A percentile compares a stretch with the other conserved stretches of the same genome.
Evolutionary conservation across 2,888 invertebrate genomes (phyloP).

Genomic region (Peribatodes rhomboidaria): DNA sequence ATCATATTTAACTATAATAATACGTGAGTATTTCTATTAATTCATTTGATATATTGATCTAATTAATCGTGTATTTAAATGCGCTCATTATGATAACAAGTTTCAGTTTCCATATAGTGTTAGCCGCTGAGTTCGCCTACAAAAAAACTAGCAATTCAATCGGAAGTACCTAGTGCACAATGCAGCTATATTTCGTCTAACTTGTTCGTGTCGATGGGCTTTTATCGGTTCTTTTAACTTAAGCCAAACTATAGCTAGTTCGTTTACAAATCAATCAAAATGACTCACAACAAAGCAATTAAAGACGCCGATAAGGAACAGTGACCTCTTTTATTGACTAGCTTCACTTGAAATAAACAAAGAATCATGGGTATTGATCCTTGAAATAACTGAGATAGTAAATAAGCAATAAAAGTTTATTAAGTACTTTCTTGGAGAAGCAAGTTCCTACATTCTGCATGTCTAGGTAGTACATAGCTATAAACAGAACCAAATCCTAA

Average conservation of each 20-base stretch:
- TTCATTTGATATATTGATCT: neutral
- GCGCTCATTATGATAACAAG: too few relatives aligned
- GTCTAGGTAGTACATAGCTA: too few relatives aligned
- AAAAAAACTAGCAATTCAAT: too few relatives aligned
- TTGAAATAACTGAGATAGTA: neutral
- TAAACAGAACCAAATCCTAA: too few relatives aligned
- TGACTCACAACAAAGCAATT: conserved; percentile 19
- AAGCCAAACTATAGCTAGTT: neutral
- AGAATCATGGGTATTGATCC: conserved; percentile 1
- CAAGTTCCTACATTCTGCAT: too few relatives aligned
- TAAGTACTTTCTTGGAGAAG: too few relatives aligned
- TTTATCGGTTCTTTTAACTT: too few relatives aligned
- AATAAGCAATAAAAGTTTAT: too few relatives aligned
- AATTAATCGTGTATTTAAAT: neutral
- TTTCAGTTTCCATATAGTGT: too few relatives aligned
- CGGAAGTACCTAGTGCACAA: too few relatives aligned
- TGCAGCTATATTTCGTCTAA: neutral
- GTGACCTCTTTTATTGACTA: conserved; percentile 7
- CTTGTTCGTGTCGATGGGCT: too few relatives aligned
- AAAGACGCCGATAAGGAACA: conserved; percentile 10
- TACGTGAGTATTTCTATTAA: conserved; percentile 69
- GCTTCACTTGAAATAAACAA: conserved; percentile 8
- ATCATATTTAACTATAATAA: conserved; percentile 80
- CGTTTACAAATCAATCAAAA: neutral
- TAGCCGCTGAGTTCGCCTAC: too few relatives aligned